Evolutionary conservation across 2,797 vertebrate genomes (phyloP), one percentile per base, ranked within the genome.

Genomic region (Xyrichtys novacula): DNA sequence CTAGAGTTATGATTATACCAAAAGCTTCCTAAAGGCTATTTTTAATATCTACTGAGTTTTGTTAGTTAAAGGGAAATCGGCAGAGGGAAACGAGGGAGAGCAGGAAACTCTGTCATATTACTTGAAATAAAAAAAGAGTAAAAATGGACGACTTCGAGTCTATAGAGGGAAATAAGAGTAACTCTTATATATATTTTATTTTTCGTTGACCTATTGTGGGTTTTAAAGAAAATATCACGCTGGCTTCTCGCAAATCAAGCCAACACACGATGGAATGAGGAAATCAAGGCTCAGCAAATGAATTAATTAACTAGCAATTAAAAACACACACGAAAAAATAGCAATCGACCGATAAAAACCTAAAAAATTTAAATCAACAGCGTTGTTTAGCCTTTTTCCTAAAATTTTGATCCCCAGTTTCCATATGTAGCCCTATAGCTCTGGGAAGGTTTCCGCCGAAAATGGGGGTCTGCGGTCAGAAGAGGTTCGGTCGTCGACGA

Each of bases 371-470:
- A 76, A 80, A 77, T 81, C 32, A 88, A 91, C 78, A 62, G 85
- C 88, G 80, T 80, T 80, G 84, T 89, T 92, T 91, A 84, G 86
- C 76, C 89, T 93, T 95, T 91, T 94, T 94, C 71, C 92, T 93
- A 93, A 95, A 94, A 94, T 94, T 94, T 71, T 90, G 94, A 75
- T 94, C 94, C 89, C 93, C 94, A 89, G 93, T 92, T 94, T 94
- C 94, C 94, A 95, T 94, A 94, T 90, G 93, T 90, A 92, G 87
- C 92, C 89, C 90, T 89, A 89, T 91, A 91, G 91, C 89, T 87
- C 86, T 85, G 85, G 74, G 89, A 76, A 67, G 91, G 74, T 91
- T 89, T 93, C 90, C 93, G 89, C 88, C 92, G 92, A 91, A 91
- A 93, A 90, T 88, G 90, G 64, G 92, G 90, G 81, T 91, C 86